Evolutionary conservation across 2,888 invertebrate genomes (phyloP), one percentile per base, ranked within the genome.

Genomic region (Chirona hameri): DNA sequence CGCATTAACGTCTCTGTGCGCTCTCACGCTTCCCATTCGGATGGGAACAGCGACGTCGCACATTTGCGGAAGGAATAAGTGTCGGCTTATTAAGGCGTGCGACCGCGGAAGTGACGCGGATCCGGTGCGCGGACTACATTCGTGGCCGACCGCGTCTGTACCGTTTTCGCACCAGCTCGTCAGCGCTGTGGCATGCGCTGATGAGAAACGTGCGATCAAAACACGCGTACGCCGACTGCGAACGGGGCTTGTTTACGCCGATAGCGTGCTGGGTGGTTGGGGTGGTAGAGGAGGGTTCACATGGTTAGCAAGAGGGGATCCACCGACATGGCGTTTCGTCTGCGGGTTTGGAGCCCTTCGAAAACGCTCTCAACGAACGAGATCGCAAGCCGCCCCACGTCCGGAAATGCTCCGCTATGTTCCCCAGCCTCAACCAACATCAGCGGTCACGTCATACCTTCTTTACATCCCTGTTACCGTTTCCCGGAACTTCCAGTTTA

Each of bases 31-130:
- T 31, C 31, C 29, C 18, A 72, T 27, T 27, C 31, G 18, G 29
- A 27, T 72, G 72, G 72, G 72, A 72, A 72, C 72, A 9, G 72
- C 3, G 31, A 14, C 31, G 72, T 18, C 72, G 72, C 27, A 72
- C 31, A 31, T 72, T 29, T 72, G 72, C 72, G 72, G 72, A 72
- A 72, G 72, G 72, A 72, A 72, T 72, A 72, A 72, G 72, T 72
- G 72, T 31, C 29, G 31, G 72, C 72, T 72, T 4, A 72, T 72
- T 72, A 72, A 29, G 27, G 72, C 72, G 72, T 72, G 72, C 31
- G 72, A 72, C 14, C 10, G 29, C 3, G 72, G 72, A 72, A 72
- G 72, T 72, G 72, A 72, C 27, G 72, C 72, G 18, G 5, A 31
- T 14, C 72, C 27, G 65, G 10, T 52, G 52, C 52, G 24, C 65